Base-by-base conservation (phyloP, 2,888 invertebrate genomes). In the Drosophila testacea region DNA sequence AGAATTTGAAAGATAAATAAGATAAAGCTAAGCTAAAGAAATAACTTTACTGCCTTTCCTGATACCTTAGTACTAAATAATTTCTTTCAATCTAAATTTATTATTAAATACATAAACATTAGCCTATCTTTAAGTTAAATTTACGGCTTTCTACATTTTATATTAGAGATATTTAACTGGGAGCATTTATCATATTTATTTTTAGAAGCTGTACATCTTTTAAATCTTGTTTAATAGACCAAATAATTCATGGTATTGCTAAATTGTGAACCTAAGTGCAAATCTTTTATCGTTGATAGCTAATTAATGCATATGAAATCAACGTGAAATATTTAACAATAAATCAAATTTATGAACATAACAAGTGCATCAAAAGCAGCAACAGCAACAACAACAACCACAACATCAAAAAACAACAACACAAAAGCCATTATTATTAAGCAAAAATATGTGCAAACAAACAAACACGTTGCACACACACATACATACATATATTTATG, bases 361-460 rank as follows among this genome's bases (percentile, higher is more conserved):
- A 38, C 36, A 38, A 36, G 30, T 11, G 28, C 41, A 52, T 11
- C 48, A 28, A 11, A 46, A 64, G 2, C 22, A 22, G 3, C 22
- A 22, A 22, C 22, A 22, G 3, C 22, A 32, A 6, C 32, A 32
- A 32, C 32, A 32, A 6, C 32, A 22, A 22, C 22, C 2, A 22
- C 22, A 22, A 22, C 22, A 22, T 2, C 32, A 38, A 57, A 52
- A 51, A 36, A 28, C 48, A 36, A 9, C 27, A 39, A 27, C 10
- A 50, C 41, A 69, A 67, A 39, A 55, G 55, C 67, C 41, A 39
- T 60, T 62, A 62, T 54, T 62, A 55, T 67, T 55, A 50, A 44
- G 62, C 66, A 50, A 62, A 69, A 69, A 69, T 56, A 66, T 61
- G 61, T 69, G 56, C 39, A 41, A 57, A 56, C 55, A 56, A 30